Conservation (phyloP, 1,140 invertebrate genomes). For the Apis laboriosa region DNA sequence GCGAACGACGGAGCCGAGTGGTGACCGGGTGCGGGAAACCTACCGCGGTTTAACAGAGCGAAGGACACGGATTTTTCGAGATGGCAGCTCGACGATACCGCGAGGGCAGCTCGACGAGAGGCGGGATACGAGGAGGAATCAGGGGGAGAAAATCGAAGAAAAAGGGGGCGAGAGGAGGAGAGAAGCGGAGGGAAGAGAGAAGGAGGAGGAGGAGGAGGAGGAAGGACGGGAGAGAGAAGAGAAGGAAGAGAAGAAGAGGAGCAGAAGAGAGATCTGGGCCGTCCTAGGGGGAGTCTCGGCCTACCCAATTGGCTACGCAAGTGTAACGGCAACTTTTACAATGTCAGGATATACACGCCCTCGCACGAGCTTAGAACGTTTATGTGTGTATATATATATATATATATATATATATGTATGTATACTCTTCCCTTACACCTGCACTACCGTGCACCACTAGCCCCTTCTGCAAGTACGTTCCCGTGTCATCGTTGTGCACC, state of each 20-base stretch:
- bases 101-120: background rate
- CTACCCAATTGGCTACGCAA: slow-evolving; percentile 77
- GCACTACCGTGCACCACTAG: no score
- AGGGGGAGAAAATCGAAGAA: slow-evolving; percentile 19
- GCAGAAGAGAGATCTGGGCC: slow-evolving; percentile 72
- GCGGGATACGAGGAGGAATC: slow-evolving; percentile 7
- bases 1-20: slow-evolving; percentile 14
- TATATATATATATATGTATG: no score
- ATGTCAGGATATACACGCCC: slow-evolving; percentile 77
- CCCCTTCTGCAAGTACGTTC: background rate
- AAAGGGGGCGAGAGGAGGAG: background rate
- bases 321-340: slow-evolving; percentile 76
- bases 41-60: slow-evolving; percentile 46
- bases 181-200: background rate
- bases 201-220: background rate
- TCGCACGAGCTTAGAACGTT: slow-evolving; percentile 63
- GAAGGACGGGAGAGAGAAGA: slow-evolving; percentile 43
- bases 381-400: no score
- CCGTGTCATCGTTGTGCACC: background rate
- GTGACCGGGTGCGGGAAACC: slow-evolving; percentile 37
- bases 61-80: slow-evolving; percentile 61
- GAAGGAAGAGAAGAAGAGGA: slow-evolving; percentile 28
- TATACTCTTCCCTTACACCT: no score
- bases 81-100: slow-evolving; percentile 58
- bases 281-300: slow-evolving; percentile 67